Evolutionary conservation across 2,113 vertebrate species (phyloP), one percentile per base, ranked within the genome.

Genomic region (Varanus salvator): DNA sequence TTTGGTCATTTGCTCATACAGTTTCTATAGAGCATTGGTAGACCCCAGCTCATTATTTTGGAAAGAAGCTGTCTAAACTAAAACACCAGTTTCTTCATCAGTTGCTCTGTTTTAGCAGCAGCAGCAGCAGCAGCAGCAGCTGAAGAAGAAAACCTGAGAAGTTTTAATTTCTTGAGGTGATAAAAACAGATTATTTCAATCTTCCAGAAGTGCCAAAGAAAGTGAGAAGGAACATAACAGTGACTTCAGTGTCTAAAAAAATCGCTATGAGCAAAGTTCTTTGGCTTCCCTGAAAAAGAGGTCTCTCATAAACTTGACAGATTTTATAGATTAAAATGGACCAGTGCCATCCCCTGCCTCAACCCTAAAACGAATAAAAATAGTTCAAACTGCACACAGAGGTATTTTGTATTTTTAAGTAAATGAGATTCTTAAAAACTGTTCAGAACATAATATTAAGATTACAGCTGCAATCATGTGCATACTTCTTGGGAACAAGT

Each of bases 271-370:
- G 85, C 89, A 88, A 57, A 91, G 17, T 92, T 88, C 80, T 92
- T 57, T 91, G 90, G 88, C 17, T 86, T 86, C 68, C 85, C 15
- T 0, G 71, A 66, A 91, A 90, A 83, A 86, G 3, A 93, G 3
- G 9, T 34, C 74, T 94, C 91, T 91, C 88, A 8, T 91, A 91
- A 92, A 93, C 52, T 11, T 31, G 29, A 85, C 87, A 88, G 83
- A 86, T 89, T 88, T 89, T 91, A 75, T 92, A 75, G 80, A 87
- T 94, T 80, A 87, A 94, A 93, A 91, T 92, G 38, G 93, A 95
- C 76, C 0, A 0, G 21, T 87, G 82, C 91, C 90, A 93, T n/a
- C 8, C 66, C 12, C 23, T 1, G 8, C 82, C 84, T 93, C 38
- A 44, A 90, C 91, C 88, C 60, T 92, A 87, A 94, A 92, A 87